Base-by-base conservation (phyloP, 2,797 vertebrate genomes). In the Rhynchotus rufescens region DNA sequence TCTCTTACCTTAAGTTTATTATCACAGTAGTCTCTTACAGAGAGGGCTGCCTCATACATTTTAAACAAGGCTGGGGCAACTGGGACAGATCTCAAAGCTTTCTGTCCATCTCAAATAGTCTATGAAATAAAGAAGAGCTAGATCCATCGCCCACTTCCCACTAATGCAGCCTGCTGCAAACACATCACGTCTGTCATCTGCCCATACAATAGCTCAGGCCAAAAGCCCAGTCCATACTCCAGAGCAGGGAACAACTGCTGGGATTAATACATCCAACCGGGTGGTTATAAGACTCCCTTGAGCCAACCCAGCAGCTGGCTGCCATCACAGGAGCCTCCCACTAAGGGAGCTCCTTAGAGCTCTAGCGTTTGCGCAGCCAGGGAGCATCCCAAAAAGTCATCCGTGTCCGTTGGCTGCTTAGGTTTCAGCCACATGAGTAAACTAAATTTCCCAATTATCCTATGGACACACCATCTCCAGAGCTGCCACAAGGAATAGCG, bases 1-100 rank as follows among this genome's bases (percentile, higher is more conserved):
- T 80, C 59, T 93, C 84, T 90, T 92, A 94, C 88, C 90, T 82
- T 49, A 92, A 59, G 88, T 82, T 74, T 86, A 90, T 85, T 78
- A 89, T 84, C 69, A 89, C 49, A 93, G 84, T 93, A 91, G 88
- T 66, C 57, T 60, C 74, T 94, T 80, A 80, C 2, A 93, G 71
- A 93, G 82, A 65, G 44, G 93, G 90, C 90, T 15, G 47, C 40
- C 83, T 87, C 49, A 76, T 5, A 16, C 75, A 90, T 96, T 96
- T 94, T 83, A 89, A 92, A 95, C 79, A 83, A 87, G 76, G 82
- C 22, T 42, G 60, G 65, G 74, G 66, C 79, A 91, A 91, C 15
- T 80, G 91, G 71, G 91, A 89, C 74, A 85, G 51, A 60, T 34
- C 36, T 73, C 67, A 86, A 92, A 94, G 88, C 82, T 81, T 94